A percentile compares a stretch with the other conserved stretches of the same genome.
Evolutionary conservation across 2,797 vertebrate species (phyloP).

Genomic region (Lagodon rhomboides): DNA sequence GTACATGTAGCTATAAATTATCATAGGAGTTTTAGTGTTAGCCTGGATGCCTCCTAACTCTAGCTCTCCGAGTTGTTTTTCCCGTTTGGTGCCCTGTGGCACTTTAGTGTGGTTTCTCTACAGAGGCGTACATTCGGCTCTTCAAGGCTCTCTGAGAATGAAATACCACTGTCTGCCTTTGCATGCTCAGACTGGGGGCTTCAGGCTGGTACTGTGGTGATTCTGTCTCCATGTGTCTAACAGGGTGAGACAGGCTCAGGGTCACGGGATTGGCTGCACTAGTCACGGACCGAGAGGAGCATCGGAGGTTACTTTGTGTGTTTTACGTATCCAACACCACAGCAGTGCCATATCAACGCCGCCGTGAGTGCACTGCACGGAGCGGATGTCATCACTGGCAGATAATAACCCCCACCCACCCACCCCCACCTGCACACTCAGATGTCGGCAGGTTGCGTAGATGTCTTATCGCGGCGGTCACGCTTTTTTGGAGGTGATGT

Average conservation of each 20-base stretch:
- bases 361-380: constrained; percentile 17
- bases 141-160: constrained; percentile 72
- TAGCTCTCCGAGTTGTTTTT: constrained; percentile 80
- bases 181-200: constrained; percentile 73
- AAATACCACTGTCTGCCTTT: constrained; percentile 77
- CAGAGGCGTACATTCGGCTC: constrained; percentile 73
- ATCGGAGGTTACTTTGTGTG: neutral
- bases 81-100: constrained; percentile 78
- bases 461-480: constrained; percentile 47
- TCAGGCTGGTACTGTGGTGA: constrained; percentile 51
- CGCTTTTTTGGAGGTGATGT: constrained; percentile 57
- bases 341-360: neutral
- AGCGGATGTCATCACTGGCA: constrained; percentile 30
- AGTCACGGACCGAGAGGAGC: constrained; percentile 11
- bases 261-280: constrained; percentile 38
- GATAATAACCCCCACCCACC: constrained; percentile 15
- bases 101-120: constrained; percentile 77
- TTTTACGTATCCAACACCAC: constrained; percentile 9
- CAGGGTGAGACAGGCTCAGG: constrained; percentile 46
- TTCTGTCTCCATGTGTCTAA: constrained; percentile 47
- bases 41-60: constrained; percentile 61
- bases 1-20: constrained; percentile 64
- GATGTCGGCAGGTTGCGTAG: constrained; percentile 10
- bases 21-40: constrained; percentile 58
- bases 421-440: constrained; percentile 13